Evolutionary conservation across 2,797 vertebrate species (phyloP), one percentile per base, ranked within the genome.

Genomic region (Novumbra hubbsi): DNA sequence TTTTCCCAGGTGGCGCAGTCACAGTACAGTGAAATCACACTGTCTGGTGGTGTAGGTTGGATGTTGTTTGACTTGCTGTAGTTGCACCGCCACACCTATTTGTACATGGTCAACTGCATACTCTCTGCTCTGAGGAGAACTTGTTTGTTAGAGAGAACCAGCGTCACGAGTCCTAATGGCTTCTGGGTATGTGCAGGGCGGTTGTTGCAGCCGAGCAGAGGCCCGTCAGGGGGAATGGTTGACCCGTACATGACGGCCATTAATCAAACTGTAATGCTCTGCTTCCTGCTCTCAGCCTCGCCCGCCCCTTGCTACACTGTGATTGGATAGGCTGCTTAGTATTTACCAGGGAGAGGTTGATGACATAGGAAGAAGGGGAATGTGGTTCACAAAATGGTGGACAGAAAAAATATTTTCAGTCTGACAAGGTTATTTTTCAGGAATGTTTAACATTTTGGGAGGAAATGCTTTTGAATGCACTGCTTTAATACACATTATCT

Each of bases 211-310:
- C n/a, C n/a, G 6, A 16, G n/a, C n/a, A 38, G 70, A 70, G 71
- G 55, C 77, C 64, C 68, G n/a, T n/a, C 41, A 52, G 41, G 75
- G 48, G 55, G 73, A 19, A 32, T 60, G 62, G 77, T 89, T 88
- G 86, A 80, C 75, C 72, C 67, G 87, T 90, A 88, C 83, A 85
- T 82, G 83, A 83, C 74, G 8, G 78, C 77, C 64, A 82, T 90
- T 86, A 89, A 88, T 91, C 85, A 85, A 49, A 7, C 11, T 62
- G 71, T 70, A 69, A 48, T 17, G 16, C 32, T 65, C 45, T 34
- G 60, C 70, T 83, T 78, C 67, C 68, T 71, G 75, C 57, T 72
- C 30, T 72, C 66, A 21, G 62, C 71, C 72, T 66, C 55, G 72
- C 73, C 72, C 49, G 38, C 74, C 72, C 30, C 24, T n/a, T 73